Evolutionary conservation across 2,113 vertebrate genomes (phyloP), one percentile per base, ranked within the genome.

Genomic region (Ciconia maguari): DNA sequence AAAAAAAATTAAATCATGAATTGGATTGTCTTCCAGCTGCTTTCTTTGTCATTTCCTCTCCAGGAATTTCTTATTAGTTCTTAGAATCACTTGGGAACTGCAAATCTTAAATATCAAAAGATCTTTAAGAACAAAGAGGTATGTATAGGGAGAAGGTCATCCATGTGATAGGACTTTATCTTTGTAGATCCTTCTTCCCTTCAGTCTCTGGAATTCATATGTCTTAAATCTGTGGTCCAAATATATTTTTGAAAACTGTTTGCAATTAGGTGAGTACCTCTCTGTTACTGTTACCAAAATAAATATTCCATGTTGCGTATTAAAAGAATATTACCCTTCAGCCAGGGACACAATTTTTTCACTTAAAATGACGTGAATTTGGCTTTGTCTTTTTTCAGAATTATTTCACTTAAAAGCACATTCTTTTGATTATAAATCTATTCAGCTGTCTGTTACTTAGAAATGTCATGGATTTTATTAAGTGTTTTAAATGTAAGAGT

Each of bases 221-320:
- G 77, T 87, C 89, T 94, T 82, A 94, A 94, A 91, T 94, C 70
- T 93, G 81, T 42, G 58, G 29, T 92, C 84, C 81, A 94, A 82
- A 42, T 72, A 69, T 25, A 68, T 54, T 82, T 92, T 49, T 79
- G 69, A 95, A 83, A 95, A 91, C 81, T 95, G 89, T 91, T 96
- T 94, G 94, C 84, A 96, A 95, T 96, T 96, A 95, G 78, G 93
- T 62, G 90, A 96, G 51, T 80, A 57, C 64, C 91, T 65, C 62
- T 96, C 60, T 86, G 58, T 95, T 92, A 91, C 84, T 89, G 69
- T 92, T 94, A 95, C 81, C 76, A 94, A 97, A 95, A 91, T 95
- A 95, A 96, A 97, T 93, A 95, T 87, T 93, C 57, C 42, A 30
- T 89, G 70, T 85, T 89, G 36, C 62, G 77, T 83, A 89, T 94